These are phyloP conservation scores for Xylota segnis DNA, from an alignment of 2,888 invertebrate species.

Conservation along the genomic window DNA sequence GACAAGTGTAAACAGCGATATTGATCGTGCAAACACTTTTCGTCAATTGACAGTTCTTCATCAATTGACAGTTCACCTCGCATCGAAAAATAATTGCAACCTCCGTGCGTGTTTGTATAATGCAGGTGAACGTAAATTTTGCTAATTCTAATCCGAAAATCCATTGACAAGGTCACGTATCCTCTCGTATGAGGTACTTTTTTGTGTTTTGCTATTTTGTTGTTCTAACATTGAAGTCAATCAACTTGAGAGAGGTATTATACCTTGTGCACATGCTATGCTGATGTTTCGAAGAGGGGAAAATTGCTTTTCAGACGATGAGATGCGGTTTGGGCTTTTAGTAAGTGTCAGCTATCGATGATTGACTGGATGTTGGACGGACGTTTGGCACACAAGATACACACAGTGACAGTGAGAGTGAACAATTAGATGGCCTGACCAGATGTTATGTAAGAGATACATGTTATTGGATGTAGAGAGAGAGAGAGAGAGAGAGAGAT, in stretches of 20 bases:
- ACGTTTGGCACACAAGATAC: conserved; percentile 17
- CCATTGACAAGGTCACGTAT: conserved; percentile 21
- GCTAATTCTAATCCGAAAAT: conserved; percentile 39
- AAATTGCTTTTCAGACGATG: conserved; percentile 12
- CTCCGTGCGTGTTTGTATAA: neutral
- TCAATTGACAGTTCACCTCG: neutral
- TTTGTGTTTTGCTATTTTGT: neutral
- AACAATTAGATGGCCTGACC: conserved; percentile 9
- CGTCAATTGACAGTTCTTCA: conserved; percentile 9
- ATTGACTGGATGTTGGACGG: conserved; percentile 56
- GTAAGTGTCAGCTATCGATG: conserved; percentile 62
- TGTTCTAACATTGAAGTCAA: conserved; percentile 48
- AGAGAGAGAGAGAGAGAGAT: too few relatives aligned
- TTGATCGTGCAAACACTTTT: conserved; percentile 46
- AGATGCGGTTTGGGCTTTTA: conserved; percentile 56
- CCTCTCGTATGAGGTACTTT: conserved; percentile 1
- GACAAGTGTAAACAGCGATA: conserved; percentile 34
- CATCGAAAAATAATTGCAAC: conserved; percentile 5
- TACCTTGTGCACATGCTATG: conserved; percentile 13
- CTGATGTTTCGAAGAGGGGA: conserved; percentile 1
- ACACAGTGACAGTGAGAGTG: conserved; percentile 4
- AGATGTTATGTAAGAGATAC: conserved; percentile 45
- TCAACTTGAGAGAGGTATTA: conserved; percentile 33
- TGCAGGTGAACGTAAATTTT: conserved; percentile 33
- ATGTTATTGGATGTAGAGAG: conserved; percentile 11